phyloP scores from a whole-genome alignment of 92 coral and sea anemone species.

The Porites cylindrica region DNA sequence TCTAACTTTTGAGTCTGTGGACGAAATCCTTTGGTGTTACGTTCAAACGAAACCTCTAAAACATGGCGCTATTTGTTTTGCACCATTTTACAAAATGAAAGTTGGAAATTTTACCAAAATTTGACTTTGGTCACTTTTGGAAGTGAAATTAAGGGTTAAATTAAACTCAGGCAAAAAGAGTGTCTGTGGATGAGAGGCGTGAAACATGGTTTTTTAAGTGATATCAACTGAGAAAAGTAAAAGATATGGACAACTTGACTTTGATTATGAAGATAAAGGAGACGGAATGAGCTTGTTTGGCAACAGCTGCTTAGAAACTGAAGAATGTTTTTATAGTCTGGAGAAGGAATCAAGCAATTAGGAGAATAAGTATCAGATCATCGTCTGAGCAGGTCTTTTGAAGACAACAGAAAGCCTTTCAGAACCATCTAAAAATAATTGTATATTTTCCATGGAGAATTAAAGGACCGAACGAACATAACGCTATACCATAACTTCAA shows the following conservation, averaged over 20 bases:
- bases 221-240: too few species aligned
- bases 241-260: not conserved
- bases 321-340: constrained; percentile 22
- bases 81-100: not conserved
- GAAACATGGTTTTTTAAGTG: too few species aligned
- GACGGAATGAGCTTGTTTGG: not conserved
- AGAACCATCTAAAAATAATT: not conserved
- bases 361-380: not conserved
- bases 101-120: too few species aligned
- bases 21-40: too few species aligned
- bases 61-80: too few species aligned
- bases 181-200: too few species aligned
- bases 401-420: not conserved
- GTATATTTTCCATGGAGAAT: not conserved
- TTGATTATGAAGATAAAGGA: not conserved
- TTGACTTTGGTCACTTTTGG: not conserved
- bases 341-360: not conserved
- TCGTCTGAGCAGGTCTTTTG: too few species aligned
- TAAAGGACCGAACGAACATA: too few species aligned
- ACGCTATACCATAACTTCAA: not conserved
- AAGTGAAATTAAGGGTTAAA: not conserved
- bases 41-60: too few species aligned
- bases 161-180: too few species aligned
- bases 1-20: too few species aligned
- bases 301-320: constrained; percentile 13